Percentiles rank a stretch among this genome's conserved stretches.
Conservation (phyloP, 2,888 invertebrate genomes). For the Poecilobothrus nobilitatus region DNA sequence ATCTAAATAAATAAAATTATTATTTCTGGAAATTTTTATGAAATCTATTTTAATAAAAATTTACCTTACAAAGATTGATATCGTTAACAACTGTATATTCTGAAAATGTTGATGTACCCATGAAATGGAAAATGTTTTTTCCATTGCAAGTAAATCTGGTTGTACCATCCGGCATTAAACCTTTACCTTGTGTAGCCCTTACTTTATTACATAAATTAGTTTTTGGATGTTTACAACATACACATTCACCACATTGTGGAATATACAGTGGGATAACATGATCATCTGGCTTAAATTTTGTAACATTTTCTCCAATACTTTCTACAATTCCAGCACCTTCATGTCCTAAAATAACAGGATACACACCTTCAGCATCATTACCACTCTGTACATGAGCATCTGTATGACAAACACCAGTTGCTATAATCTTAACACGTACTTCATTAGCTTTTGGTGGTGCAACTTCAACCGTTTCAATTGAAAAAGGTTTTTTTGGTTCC, state of each 20-base stretch:
- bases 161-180: slow-evolving; percentile 88
- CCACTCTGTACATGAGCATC: slow-evolving; percentile 86
- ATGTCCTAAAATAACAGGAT: slow-evolving; percentile 90
- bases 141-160: slow-evolving; percentile 61
- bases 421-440: slow-evolving; percentile 71
- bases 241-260: slow-evolving; percentile 94
- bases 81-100: slow-evolving; percentile 92
- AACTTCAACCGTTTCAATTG: slow-evolving; percentile 87
- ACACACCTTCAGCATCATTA: slow-evolving; percentile 81
- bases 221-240: slow-evolving; percentile 90
- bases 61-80: slow-evolving; percentile 89
- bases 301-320: slow-evolving; percentile 88
- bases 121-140: slow-evolving; percentile 75
- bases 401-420: slow-evolving; percentile 83
- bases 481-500: slow-evolving; percentile 81
- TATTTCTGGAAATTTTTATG: neutral
- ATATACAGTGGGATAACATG: slow-evolving; percentile 96
- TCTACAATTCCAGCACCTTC: slow-evolving; percentile 97
- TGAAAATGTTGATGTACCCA: slow-evolving; percentile 94
- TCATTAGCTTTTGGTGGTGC: slow-evolving; percentile 90
- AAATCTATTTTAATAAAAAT: slow-evolving; percentile 15
- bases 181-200: slow-evolving; percentile 74
- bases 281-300: slow-evolving; percentile 78
- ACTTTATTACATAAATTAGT: slow-evolving; percentile 97
- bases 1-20: slow-evolving; percentile 45